phyloP scores from a whole-genome alignment of 2,888 invertebrate genomes.

The Ornithoptera priamus region DNA sequence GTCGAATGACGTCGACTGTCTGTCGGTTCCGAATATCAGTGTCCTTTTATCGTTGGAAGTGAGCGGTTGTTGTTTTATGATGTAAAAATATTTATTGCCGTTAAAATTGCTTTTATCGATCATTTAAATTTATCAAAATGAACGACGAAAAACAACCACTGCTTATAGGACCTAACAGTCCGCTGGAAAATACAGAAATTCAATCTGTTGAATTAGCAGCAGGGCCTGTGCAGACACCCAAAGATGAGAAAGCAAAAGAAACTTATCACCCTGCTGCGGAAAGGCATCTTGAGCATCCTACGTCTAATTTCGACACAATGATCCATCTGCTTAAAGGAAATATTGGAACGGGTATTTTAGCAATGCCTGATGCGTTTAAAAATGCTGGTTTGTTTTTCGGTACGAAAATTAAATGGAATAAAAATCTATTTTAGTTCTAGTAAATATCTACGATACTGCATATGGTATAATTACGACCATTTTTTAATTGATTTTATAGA shows the following conservation, averaged over 20 bases:
- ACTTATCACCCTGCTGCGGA: slow-evolving; percentile 82
- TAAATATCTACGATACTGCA: background rate
- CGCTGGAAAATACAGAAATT: slow-evolving; percentile 57
- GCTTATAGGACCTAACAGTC: slow-evolving; percentile 70
- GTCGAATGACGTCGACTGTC: no score
- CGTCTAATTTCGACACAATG: slow-evolving; percentile 89
- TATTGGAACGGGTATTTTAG: slow-evolving; percentile 95
- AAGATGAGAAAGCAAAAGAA: slow-evolving; percentile 55
- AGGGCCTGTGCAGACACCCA: slow-evolving; percentile 45
- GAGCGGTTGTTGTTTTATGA: slow-evolving; percentile 14
- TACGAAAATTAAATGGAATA: slow-evolving; percentile 39
- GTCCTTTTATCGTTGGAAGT: slow-evolving; percentile 5
- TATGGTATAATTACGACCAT: background rate
- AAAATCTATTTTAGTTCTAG: slow-evolving; percentile 3
- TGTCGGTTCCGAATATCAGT: slow-evolving; percentile 1
- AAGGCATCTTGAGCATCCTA: slow-evolving; percentile 87
- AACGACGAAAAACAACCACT: slow-evolving; percentile 86
- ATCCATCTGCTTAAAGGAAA: slow-evolving; percentile 87
- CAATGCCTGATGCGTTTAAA: slow-evolving; percentile 97
- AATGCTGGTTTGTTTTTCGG: slow-evolving; percentile 94
- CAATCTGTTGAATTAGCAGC: slow-evolving; percentile 62
- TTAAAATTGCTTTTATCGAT: slow-evolving; percentile 22
- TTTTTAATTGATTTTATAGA: background rate
- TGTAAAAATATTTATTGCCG: slow-evolving; percentile 14
- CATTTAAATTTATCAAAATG: slow-evolving; percentile 58